phyloP scores from a whole-genome alignment of 2,113 vertebrate genomes.

The Chaenogobius annularis region DNA sequence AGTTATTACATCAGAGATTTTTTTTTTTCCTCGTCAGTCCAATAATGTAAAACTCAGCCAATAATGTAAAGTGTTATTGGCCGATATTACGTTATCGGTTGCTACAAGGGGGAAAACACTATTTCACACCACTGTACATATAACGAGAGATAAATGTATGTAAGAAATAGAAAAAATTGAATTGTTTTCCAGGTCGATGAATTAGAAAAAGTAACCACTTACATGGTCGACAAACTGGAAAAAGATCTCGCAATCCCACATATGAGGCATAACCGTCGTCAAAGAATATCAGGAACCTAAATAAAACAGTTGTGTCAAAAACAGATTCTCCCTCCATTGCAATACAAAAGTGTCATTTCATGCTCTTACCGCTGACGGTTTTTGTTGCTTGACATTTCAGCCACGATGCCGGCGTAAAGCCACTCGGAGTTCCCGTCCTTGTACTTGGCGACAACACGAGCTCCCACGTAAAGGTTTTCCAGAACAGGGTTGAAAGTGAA shows the following conservation, averaged over 20 bases:
- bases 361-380: slow-evolving; percentile 89
- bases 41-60: too few relatives aligned
- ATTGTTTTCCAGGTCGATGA: too few relatives aligned
- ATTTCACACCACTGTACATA: too few relatives aligned
- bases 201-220: slow-evolving; percentile 54
- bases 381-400: slow-evolving; percentile 94
- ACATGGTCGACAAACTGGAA: slow-evolving; percentile 90
- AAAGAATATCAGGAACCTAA: slow-evolving; percentile 95
- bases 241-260: slow-evolving; percentile 90
- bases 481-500: slow-evolving; percentile 89
- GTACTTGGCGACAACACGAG: slow-evolving; percentile 94
- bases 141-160: neutral
- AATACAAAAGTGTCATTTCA: neutral
- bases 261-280: slow-evolving; percentile 97
- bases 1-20: too few relatives aligned
- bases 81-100: too few relatives aligned
- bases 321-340: neutral
- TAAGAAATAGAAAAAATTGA: neutral
- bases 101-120: too few relatives aligned
- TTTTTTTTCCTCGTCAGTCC: too few relatives aligned
- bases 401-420: slow-evolving; percentile 97
- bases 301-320: neutral
- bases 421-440: slow-evolving; percentile 94
- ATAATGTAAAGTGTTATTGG: too few relatives aligned
- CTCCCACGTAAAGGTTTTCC: slow-evolving; percentile 88